These are phyloP conservation scores for Semicossyphus pulcher DNA, from an alignment of 2,113 vertebrate species.

Conservation along the genomic window DNA sequence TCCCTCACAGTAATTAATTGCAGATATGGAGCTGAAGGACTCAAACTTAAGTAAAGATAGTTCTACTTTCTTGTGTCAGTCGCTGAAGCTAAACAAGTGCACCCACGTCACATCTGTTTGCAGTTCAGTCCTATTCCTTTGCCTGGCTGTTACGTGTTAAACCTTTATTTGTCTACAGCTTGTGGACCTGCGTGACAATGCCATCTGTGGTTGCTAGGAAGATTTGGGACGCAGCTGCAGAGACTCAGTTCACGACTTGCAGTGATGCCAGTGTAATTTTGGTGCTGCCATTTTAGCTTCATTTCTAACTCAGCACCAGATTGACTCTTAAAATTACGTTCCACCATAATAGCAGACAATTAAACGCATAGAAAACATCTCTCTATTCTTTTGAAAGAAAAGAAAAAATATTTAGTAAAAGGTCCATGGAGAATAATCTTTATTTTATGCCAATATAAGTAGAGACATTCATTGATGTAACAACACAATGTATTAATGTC, in stretches of 20 bases:
- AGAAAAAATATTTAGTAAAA: not conserved
- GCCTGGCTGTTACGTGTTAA: conserved; percentile 27
- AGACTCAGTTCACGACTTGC: conserved; percentile 52
- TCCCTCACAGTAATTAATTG: too few relatives aligned
- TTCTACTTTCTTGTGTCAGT: not conserved
- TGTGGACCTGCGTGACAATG: conserved; percentile 38
- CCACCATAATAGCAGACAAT: conserved; percentile 1
- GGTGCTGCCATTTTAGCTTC: conserved; percentile 50
- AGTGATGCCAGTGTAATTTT: conserved; percentile 58
- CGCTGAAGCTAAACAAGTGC: not conserved
- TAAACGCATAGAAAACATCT: not conserved
- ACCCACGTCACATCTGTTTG: conserved; percentile 12
- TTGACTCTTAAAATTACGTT: conserved; percentile 28
- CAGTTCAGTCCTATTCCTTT: conserved; percentile 11
- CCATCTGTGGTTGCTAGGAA: conserved; percentile 63
- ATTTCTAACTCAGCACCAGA: conserved; percentile 32
- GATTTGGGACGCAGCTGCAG: conserved; percentile 63
- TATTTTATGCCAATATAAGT: too few relatives aligned
- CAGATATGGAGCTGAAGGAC: not conserved
- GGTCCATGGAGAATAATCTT: too few relatives aligned
- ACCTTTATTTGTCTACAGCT: conserved; percentile 53
- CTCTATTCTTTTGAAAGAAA: not conserved
- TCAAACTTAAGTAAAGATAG: not conserved
- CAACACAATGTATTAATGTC: too few relatives aligned
- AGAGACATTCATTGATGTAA: too few relatives aligned